A percentile compares a stretch with the other conserved stretches of the same genome.
Conservation (phyloP, 1,140 invertebrate genomes). For the Megalonaias nervosa region DNA sequence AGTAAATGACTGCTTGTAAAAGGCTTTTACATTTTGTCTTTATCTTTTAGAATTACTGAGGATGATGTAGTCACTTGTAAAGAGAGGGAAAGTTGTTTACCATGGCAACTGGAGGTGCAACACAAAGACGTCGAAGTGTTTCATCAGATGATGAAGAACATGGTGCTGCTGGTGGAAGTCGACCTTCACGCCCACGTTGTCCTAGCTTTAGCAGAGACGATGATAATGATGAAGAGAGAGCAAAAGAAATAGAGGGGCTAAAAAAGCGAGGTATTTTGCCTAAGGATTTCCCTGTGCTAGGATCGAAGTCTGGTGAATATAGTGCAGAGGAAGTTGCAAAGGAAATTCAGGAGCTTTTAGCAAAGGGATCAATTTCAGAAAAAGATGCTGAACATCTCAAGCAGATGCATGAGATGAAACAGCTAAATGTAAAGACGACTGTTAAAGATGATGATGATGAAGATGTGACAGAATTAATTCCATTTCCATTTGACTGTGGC, state of each 20-base stretch:
- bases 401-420: not conserved
- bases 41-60: too few relatives aligned
- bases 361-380: constrained; percentile 10
- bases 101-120: constrained; percentile 6
- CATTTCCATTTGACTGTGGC: constrained; percentile 26
- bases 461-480: constrained; percentile 12
- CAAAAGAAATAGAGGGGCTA: constrained; percentile 20
- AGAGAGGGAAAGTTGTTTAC: not conserved
- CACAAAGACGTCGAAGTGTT: constrained; percentile 11
- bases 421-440: not conserved
- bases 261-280: constrained; percentile 20
- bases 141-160: not conserved
- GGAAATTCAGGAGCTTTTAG: constrained; percentile 30
- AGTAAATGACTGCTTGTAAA: too few relatives aligned
- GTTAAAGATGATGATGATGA: not conserved
- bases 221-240: constrained; percentile 27
- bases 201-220: too few relatives aligned
- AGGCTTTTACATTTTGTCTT: too few relatives aligned
- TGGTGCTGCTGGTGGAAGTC: too few relatives aligned
- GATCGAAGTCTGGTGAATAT: constrained; percentile 1
- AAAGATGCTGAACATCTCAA: constrained; percentile 3
- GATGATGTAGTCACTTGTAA: too few relatives aligned
- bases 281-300: constrained; percentile 9
- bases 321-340: constrained; percentile 14
- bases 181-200: too few relatives aligned